These are phyloP conservation scores for Lithobates pipiens DNA, from an alignment of 2,797 vertebrate genomes.

Conservation along the genomic window DNA sequence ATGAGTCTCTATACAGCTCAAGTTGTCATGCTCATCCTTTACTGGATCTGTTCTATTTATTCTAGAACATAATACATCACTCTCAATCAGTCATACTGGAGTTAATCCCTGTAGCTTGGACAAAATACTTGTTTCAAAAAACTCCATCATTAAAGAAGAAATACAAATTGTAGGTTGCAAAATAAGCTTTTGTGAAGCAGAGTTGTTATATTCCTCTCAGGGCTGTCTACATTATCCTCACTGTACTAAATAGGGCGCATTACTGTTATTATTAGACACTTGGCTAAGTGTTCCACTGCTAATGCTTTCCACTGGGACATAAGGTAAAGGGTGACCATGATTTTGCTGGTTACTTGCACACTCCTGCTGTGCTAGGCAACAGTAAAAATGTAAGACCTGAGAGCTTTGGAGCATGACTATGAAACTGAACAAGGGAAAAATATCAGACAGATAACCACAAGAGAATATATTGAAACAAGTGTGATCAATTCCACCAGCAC, in stretches of 20 bases:
- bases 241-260: conserved; percentile 34
- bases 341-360: conserved; percentile 49
- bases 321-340: conserved; percentile 50
- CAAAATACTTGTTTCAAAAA: too few species aligned
- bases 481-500: conserved; percentile 47
- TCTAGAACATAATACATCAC: background rate
- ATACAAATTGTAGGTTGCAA: conserved; percentile 29
- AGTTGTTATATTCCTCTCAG: background rate
- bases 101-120: too few species aligned
- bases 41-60: background rate
- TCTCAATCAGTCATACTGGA: background rate
- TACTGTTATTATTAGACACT: conserved; percentile 48
- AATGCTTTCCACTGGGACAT: conserved; percentile 44
- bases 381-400: conserved; percentile 48
- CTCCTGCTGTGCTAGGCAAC: conserved; percentile 48
- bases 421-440: conserved; percentile 51
- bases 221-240: conserved; percentile 19
- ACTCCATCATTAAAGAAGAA: conserved; percentile 4
- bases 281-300: conserved; percentile 36
- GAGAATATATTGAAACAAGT: conserved; percentile 45
- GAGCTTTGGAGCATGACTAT: conserved; percentile 53
- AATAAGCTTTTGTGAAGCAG: conserved; percentile 9
- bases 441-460: conserved; percentile 48
- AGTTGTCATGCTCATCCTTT: background rate
- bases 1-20: background rate